A percentile compares a stretch with the other conserved stretches of the same genome.
These are phyloP conservation scores for Cinclus cinclus DNA, from an alignment of 2,113 vertebrate species.

Conservation along the genomic window DNA sequence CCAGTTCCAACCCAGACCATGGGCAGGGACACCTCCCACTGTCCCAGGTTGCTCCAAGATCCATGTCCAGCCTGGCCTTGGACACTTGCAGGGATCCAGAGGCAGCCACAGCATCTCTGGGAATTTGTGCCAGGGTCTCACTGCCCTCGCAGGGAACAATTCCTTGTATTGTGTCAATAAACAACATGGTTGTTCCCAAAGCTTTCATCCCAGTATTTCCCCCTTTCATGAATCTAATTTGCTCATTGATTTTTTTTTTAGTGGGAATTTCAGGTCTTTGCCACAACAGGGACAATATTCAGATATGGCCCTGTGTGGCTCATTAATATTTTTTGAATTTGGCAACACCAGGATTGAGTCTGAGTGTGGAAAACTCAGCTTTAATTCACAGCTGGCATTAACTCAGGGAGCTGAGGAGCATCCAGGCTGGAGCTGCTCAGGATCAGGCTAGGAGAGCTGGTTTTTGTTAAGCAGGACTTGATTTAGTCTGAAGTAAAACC, in stretches of 20 bases:
- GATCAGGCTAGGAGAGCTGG: not conserved
- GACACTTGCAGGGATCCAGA: too few relatives aligned
- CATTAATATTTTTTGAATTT: not conserved
- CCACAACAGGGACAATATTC: not conserved
- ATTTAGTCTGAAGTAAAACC: not conserved
- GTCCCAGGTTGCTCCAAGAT: not conserved
- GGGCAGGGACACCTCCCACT: not conserved
- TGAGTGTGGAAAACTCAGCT: not conserved
- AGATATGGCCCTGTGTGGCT: fast-evolving
- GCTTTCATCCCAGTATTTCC: not conserved
- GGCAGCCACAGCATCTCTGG: not conserved
- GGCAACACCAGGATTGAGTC: not conserved
- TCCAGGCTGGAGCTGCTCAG: not conserved
- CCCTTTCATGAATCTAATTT: not conserved
- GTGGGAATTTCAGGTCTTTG: not conserved
- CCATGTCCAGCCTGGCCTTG: too few relatives aligned
- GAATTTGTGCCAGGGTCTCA: not conserved
- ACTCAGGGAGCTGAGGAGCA: not conserved
- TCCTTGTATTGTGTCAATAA: fast-evolving
- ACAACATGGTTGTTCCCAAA: not conserved
- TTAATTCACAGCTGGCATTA: not conserved
- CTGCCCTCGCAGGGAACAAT: not conserved
- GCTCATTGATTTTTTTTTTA: not conserved
- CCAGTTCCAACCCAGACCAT: not conserved
- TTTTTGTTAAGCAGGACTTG: not conserved